A percentile compares a stretch with the other conserved stretches of the same genome.
These are phyloP conservation scores for Sternotherus odoratus DNA, from an alignment of 2,797 vertebrate genomes.

Conservation along the genomic window DNA sequence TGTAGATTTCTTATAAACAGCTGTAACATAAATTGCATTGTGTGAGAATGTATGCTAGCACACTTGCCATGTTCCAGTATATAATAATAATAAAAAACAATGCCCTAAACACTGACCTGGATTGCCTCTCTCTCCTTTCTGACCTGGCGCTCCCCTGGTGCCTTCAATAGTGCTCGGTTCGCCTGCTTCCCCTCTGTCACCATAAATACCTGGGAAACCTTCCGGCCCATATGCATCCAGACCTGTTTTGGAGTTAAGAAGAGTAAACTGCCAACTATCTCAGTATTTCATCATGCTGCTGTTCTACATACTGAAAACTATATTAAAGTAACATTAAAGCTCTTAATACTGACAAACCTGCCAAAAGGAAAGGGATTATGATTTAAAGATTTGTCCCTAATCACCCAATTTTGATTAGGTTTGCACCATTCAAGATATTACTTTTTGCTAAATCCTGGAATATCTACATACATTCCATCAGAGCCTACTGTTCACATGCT, in stretches of 20 bases:
- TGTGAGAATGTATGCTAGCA: not conserved
- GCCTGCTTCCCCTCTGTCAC: slow-evolving; percentile 88
- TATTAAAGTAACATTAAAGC: not conserved
- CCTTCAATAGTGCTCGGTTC: slow-evolving; percentile 85
- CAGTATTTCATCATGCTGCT: rapidly evolving
- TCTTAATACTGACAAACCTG: not conserved
- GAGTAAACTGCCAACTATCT: not conserved
- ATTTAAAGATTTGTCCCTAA: not conserved
- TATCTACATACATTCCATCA: not conserved
- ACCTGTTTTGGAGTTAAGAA: slow-evolving; percentile 79
- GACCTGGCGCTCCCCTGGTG: slow-evolving; percentile 81
- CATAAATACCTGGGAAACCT: slow-evolving; percentile 86
- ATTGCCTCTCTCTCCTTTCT: slow-evolving; percentile 87
- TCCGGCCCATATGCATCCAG: slow-evolving; percentile 81
- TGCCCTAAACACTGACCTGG: slow-evolving; percentile 80
- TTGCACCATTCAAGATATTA: not conserved
- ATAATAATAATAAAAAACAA: not conserved
- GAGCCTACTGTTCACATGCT: not conserved
- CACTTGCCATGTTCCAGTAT: not conserved
- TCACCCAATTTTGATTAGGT: not conserved
- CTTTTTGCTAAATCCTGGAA: not conserved
- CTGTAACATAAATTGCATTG: not conserved
- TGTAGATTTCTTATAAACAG: not conserved
- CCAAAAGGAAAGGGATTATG: not conserved
- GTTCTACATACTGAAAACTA: not conserved